Evolutionary conservation across 2,888 invertebrate genomes (phyloP).

Genomic region (Chrysomela aeneicollis): DNA sequence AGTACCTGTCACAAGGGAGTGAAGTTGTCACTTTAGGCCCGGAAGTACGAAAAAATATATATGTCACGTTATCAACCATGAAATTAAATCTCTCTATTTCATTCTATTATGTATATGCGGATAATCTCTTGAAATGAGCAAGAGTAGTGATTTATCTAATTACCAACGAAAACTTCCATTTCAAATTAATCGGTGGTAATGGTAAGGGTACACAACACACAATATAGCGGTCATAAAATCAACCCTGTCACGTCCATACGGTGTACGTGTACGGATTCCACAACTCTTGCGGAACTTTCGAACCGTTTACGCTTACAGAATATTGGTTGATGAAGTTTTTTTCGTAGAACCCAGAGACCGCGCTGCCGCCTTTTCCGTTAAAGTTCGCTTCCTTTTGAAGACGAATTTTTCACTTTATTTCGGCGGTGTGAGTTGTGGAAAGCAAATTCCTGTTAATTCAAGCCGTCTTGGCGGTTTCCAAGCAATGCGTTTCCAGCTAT

Average conservation of each 20-base stretch:
- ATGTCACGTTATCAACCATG: no score
- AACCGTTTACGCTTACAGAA: slow-evolving; percentile 14
- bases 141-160: neutral
- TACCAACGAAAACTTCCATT: neutral
- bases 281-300: slow-evolving; percentile 4
- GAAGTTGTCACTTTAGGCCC: no score
- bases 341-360: neutral
- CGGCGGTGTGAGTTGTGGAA: neutral
- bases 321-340: slow-evolving; percentile 1
- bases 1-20: no score
- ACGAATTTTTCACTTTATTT: neutral
- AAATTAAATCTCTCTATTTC: no score
- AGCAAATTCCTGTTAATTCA: neutral
- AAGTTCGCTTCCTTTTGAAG: neutral
- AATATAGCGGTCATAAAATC: slow-evolving; percentile 12
- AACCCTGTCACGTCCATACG: slow-evolving; percentile 16
- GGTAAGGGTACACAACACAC: neutral
- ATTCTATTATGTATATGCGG: no score
- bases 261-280: slow-evolving; percentile 15
- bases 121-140: no score
- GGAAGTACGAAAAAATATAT: no score
- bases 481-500: no score
- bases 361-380: neutral
- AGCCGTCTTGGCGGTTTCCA: no score
- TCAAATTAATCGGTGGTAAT: neutral